These are phyloP conservation scores for Acanthiza pusilla DNA, from an alignment of 2,797 vertebrate genomes.

Conservation along the genomic window DNA sequence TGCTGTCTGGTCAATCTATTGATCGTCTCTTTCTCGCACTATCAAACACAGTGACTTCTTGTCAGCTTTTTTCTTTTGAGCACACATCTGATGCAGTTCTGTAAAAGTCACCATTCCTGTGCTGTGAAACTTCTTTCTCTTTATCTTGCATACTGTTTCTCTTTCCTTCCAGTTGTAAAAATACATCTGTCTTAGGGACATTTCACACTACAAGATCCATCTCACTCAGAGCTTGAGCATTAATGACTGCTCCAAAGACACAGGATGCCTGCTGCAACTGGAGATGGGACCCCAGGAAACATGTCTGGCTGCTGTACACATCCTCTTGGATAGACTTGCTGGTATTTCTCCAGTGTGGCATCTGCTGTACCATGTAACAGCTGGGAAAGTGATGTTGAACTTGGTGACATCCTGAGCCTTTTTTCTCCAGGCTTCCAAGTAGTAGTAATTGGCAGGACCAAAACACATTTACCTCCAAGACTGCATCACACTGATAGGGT, in stretches of 20 bases:
- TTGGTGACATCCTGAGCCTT: background rate
- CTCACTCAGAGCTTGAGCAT: background rate
- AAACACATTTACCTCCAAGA: background rate
- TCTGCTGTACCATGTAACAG: background rate
- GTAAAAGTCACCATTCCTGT: background rate
- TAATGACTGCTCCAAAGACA: background rate
- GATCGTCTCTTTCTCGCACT: background rate
- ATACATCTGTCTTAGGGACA: background rate
- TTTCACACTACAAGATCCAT: background rate
- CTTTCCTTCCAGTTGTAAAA: background rate
- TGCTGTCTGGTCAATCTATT: background rate
- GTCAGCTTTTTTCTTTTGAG: background rate
- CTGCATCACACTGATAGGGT: background rate
- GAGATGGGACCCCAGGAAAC: background rate
- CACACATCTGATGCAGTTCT: background rate
- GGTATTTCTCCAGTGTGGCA: background rate
- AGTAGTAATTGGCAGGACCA: background rate
- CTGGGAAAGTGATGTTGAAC: background rate
- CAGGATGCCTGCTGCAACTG: background rate
- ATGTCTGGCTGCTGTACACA: background rate
- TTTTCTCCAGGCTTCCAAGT: background rate
- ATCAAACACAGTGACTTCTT: background rate
- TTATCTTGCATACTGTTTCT: background rate
- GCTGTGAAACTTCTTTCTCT: background rate
- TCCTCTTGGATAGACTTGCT: background rate